Base-by-base conservation (phyloP, 1,140 invertebrate genomes). In the Zophobas atratus region DNA sequence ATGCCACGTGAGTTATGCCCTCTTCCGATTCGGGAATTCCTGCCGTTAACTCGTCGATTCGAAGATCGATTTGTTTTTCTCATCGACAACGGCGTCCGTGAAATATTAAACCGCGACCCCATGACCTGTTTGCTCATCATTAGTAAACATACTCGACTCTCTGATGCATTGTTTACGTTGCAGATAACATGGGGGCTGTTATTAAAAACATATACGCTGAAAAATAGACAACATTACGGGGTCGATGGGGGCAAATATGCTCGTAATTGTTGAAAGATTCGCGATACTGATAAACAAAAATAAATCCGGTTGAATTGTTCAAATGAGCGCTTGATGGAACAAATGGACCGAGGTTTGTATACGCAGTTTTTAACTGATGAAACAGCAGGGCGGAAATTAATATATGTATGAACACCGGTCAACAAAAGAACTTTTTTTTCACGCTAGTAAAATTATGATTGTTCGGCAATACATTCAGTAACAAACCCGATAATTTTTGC, bases 101-200 rank as follows among this genome's bases (percentile, higher is more conserved):
- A 63, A 63, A 63, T 63, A 63, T 63, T 63, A 63, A 63, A 63
- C 57, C 56, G 32, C 35, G 57, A 63, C 35, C 57, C 57, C 36
- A 34, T 63, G 57, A 63, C 57, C 57, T 63, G 57, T 63, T 63
- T 63, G 57, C 57, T 63, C 57, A 39, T 63, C 57, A 63, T 63
- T 63, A 63, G 57, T 63, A 63, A 63, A 63, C 57, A 63, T 6
- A 63, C 35, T 38, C 57, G 57, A 36, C 49, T 20, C 49, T 51
- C 6, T 39, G 57, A 63, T 63, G 57, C 57, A 63, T 57, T 63
- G 57, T 63, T 63, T 63, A 39, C 6, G 34, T 39, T 63, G 35
- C 35, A 63, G 57, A 63, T 63, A 63, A 63, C 57, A 2, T 8
- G 33, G 3, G 2, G 49, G 49, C 49, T 20, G 49, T 51, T 51